A percentile compares a stretch with the other conserved stretches of the same genome.
These are phyloP conservation scores for Parochlus steinenii DNA, from an alignment of 2,888 invertebrate genomes.

Conservation along the genomic window DNA sequence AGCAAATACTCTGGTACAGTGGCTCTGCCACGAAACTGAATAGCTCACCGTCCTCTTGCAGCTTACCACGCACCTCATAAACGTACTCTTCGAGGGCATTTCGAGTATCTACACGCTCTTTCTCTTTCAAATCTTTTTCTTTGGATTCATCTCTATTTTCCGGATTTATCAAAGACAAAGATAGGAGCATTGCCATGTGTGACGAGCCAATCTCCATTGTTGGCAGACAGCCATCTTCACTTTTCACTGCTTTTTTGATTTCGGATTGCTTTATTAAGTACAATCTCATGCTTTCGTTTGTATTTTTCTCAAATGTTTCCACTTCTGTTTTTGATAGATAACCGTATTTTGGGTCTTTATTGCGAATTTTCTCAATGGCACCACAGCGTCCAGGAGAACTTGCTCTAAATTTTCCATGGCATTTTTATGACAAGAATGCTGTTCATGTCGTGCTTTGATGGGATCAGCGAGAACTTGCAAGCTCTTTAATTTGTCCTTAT, in stretches of 20 bases:
- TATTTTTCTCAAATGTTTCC: too few species aligned
- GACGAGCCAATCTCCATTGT: too few species aligned
- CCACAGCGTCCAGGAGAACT: slow-evolving; percentile 64
- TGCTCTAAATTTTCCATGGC: slow-evolving; percentile 68
- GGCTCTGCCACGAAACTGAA: slow-evolving; percentile 57
- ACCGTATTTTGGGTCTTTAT: slow-evolving; percentile 53
- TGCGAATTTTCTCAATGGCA: slow-evolving; percentile 52
- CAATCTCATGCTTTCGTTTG: too few species aligned
- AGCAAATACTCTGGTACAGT: slow-evolving; percentile 44
- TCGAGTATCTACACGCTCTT: slow-evolving; percentile 86
- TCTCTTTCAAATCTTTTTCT: too few species aligned
- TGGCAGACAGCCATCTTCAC: too few species aligned
- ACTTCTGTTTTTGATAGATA: slow-evolving; percentile 73
- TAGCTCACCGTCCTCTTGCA: slow-evolving; percentile 58
- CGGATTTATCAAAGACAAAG: too few species aligned
- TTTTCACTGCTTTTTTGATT: too few species aligned
- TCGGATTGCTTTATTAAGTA: too few species aligned
- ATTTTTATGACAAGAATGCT: slow-evolving; percentile 61
- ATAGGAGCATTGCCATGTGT: too few species aligned
- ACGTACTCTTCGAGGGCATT: slow-evolving; percentile 97
- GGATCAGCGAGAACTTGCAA: slow-evolving; percentile 72
- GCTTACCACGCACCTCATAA: slow-evolving; percentile 84
- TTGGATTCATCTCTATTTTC: too few species aligned
- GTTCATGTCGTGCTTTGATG: slow-evolving; percentile 64
- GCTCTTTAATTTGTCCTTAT: slow-evolving; percentile 42